These are phyloP conservation scores for Xiphias gladius DNA, from an alignment of 2,113 vertebrate genomes.

Conservation along the genomic window DNA sequence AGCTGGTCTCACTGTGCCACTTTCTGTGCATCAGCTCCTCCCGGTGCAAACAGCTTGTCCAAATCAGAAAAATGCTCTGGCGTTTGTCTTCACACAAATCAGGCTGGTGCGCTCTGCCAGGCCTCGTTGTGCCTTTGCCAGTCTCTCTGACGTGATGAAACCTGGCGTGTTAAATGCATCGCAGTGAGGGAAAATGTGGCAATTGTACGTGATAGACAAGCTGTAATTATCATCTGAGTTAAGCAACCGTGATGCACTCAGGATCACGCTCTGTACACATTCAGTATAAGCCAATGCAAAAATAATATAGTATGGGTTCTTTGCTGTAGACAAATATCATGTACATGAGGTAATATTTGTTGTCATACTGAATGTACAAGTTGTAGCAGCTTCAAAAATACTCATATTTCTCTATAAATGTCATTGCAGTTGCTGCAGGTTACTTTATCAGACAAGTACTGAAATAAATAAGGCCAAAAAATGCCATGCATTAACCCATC, in stretches of 20 bases:
- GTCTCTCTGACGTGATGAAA: slow-evolving; percentile 65
- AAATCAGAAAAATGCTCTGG: slow-evolving; percentile 56
- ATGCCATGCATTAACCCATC: slow-evolving; percentile 14
- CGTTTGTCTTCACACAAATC: slow-evolving; percentile 35
- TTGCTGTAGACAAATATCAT: background rate
- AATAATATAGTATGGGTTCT: background rate
- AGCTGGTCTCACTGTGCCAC: slow-evolving; percentile 9
- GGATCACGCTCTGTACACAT: background rate
- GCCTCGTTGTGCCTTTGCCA: slow-evolving; percentile 48
- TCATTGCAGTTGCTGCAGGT: slow-evolving; percentile 34
- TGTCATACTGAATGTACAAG: background rate
- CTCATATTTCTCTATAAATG: slow-evolving; percentile 54
- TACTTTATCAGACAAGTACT: slow-evolving; percentile 34
- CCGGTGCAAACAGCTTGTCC: background rate
- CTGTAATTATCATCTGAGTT: slow-evolving; percentile 53
- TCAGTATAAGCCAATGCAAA: background rate
- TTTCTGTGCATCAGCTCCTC: slow-evolving; percentile 27
- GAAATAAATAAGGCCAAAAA: slow-evolving; percentile 14
- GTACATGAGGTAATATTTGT: background rate
- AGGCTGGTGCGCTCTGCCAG: slow-evolving; percentile 39
- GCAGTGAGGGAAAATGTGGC: slow-evolving; percentile 25
- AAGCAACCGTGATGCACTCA: background rate
- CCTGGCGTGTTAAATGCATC: slow-evolving; percentile 56
- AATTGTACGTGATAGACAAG: slow-evolving; percentile 52
- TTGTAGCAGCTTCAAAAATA: slow-evolving; percentile 10